Percentiles rank a stretch among this genome's conserved stretches.
Evolutionary conservation across 2,113 vertebrate species (phyloP).

Genomic region (Cinclus mexicanus): DNA sequence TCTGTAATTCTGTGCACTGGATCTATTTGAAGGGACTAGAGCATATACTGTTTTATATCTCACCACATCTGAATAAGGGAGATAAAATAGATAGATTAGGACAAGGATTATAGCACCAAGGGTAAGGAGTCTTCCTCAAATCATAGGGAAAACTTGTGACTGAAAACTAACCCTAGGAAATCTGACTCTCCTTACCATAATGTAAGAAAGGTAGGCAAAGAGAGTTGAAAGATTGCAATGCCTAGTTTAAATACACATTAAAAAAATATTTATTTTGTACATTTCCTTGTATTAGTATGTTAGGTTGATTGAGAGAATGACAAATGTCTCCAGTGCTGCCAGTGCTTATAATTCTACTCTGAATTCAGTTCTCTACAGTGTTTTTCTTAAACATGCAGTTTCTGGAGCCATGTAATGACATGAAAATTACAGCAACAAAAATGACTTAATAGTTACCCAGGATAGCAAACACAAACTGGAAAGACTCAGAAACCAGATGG

Average conservation of each 20-base stretch:
- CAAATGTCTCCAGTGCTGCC: conserved; percentile 10
- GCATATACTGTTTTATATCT: not conserved
- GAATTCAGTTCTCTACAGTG: not conserved
- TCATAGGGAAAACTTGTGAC: not conserved
- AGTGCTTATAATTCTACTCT: not conserved
- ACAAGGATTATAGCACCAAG: not conserved
- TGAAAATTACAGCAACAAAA: conserved; percentile 61
- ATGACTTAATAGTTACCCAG: conserved; percentile 61
- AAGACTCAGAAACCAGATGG: conserved; percentile 58
- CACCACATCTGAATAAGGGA: not conserved
- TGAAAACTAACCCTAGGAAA: not conserved
- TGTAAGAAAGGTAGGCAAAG: not conserved
- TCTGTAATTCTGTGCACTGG: not conserved
- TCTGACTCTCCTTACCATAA: not conserved
- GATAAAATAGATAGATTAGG: not conserved
- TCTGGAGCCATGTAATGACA: conserved; percentile 47
- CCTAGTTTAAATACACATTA: not conserved
- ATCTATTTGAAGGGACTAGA: not conserved
- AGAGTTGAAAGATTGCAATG: not conserved
- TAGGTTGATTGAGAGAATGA: not conserved
- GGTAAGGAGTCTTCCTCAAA: not conserved
- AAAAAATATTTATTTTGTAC: not conserved
- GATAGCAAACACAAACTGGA: conserved; percentile 55
- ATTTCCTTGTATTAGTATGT: not conserved
- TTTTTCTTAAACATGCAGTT: conserved; percentile 55